These are phyloP conservation scores for Lamprotornis superbus DNA, from an alignment of 2,113 vertebrate species.

Conservation along the genomic window DNA sequence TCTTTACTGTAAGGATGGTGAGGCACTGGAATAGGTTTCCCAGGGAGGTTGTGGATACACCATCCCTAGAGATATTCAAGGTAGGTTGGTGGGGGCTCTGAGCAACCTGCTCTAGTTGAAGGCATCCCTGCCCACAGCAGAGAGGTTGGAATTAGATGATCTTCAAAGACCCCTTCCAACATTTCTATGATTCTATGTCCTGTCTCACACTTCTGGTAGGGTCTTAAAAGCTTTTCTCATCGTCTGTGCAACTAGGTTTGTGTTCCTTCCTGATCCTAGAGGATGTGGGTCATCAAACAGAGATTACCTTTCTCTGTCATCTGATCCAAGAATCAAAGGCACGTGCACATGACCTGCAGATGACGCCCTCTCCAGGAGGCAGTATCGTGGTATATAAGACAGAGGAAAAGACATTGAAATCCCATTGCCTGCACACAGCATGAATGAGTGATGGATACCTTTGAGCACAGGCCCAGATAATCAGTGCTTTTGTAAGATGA, in stretches of 20 bases:
- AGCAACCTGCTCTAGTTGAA: not conserved
- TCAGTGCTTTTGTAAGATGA: not conserved
- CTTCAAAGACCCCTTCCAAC: not conserved
- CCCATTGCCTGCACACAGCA: not conserved
- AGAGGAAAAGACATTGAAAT: not conserved
- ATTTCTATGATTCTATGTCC: not conserved
- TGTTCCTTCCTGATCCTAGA: not conserved
- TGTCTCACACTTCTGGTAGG: not conserved
- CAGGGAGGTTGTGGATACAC: not conserved
- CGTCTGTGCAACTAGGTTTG: not conserved
- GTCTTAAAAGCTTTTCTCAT: not conserved
- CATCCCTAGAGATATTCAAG: not conserved
- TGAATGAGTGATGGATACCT: not conserved
- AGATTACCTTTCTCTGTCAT: not conserved
- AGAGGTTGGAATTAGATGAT: not conserved
- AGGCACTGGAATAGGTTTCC: not conserved
- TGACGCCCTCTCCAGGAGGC: not conserved
- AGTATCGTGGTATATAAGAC: not conserved
- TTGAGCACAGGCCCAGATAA: not conserved
- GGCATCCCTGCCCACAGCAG: not conserved
- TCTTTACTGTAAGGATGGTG: not conserved
- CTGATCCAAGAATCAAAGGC: not conserved
- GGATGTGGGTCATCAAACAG: not conserved
- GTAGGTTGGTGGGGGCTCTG: not conserved
- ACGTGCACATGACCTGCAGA: not conserved